A percentile compares a stretch with the other conserved stretches of the same genome.
Conservation (phyloP, 2,113 vertebrate genomes). For the Dasyprocta punctata region DNA sequence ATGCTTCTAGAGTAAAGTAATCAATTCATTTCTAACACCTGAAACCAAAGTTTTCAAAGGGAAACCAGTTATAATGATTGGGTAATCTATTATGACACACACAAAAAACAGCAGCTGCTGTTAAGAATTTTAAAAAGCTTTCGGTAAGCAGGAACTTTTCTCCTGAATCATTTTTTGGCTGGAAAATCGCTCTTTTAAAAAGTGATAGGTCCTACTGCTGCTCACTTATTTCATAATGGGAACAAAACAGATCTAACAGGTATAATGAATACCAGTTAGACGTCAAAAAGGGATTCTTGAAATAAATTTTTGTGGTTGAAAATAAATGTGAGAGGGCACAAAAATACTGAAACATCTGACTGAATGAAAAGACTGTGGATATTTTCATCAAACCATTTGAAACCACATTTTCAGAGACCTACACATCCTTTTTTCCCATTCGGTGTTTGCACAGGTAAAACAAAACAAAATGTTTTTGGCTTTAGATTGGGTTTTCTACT, state of each 20-base stretch:
- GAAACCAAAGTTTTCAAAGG: conserved; percentile 30
- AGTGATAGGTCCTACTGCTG: not conserved
- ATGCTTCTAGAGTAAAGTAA: not conserved
- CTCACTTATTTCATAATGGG: conserved; percentile 30
- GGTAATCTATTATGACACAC: conserved; percentile 31
- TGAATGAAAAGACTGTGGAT: not conserved
- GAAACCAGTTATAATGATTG: not conserved
- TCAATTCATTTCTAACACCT: not conserved
- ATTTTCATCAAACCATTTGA: conserved; percentile 7
- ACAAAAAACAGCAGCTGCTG: conserved; percentile 26
- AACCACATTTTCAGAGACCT: not conserved
- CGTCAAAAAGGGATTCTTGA: not conserved
- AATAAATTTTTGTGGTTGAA: not conserved
- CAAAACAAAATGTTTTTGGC: conserved; percentile 6
- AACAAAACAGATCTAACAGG: conserved; percentile 40
- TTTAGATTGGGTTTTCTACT: conserved; percentile 53
- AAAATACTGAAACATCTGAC: conserved; percentile 11
- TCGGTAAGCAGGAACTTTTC: conserved; percentile 21
- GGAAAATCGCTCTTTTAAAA: not conserved
- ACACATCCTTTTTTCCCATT: not conserved
- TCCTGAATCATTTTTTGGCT: conserved; percentile 35
- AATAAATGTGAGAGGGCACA: not conserved
- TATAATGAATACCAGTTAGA: conserved; percentile 10
- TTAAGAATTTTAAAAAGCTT: not conserved
- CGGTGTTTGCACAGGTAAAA: conserved; percentile 14